Evolutionary conservation across 2,888 invertebrate species (phyloP).

Genomic region (Drosophila rubida): DNA sequence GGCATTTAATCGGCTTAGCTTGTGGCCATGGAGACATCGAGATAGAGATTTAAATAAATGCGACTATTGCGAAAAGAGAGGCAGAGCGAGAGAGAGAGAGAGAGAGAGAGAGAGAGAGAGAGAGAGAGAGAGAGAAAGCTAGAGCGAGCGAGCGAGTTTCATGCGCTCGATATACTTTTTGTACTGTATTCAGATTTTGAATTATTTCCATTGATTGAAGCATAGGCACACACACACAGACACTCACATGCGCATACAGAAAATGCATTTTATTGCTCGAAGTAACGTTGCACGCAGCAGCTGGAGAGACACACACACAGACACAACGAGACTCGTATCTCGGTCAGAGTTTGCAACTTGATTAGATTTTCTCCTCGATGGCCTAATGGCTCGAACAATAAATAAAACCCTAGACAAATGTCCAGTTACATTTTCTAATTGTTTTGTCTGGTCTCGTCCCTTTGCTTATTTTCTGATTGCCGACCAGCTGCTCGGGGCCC

Average conservation of each 20-base stretch:
- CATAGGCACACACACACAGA: background rate
- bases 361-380: constrained; percentile 29
- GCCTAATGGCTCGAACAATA: constrained; percentile 49
- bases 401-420: constrained; percentile 48
- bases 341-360: constrained; percentile 22
- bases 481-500: constrained; percentile 48
- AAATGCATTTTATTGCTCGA: constrained; percentile 22
- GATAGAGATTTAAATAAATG: constrained; percentile 8
- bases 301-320: background rate
- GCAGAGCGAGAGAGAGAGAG: background rate
- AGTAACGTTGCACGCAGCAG: constrained; percentile 18
- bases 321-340: background rate
- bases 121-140: background rate
- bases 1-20: constrained; percentile 28
- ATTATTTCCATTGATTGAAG: constrained; percentile 33
- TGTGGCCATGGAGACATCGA: constrained; percentile 20
- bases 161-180: constrained; percentile 16
- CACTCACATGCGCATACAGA: background rate
- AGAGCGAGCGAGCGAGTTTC: background rate
- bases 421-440: constrained; percentile 54
- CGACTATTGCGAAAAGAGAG: background rate
- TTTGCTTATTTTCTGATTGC: constrained; percentile 43
- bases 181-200: constrained; percentile 11
- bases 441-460: constrained; percentile 43
- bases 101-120: background rate